Evolutionary conservation across 2,797 vertebrate genomes (phyloP).

Genomic region (Clarias platycephalus): DNA sequence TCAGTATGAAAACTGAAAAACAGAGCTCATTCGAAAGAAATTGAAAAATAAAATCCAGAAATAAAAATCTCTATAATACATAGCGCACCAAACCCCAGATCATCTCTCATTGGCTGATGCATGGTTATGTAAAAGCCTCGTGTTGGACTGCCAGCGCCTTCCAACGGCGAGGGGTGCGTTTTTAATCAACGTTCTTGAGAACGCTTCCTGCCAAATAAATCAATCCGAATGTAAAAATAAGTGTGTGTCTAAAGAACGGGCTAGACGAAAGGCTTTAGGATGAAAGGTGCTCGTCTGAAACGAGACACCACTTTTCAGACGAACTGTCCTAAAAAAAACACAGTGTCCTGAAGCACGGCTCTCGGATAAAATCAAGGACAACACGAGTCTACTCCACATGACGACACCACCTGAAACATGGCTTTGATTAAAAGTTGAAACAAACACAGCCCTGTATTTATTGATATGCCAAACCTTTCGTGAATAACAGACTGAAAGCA

Average conservation of each 20-base stretch:
- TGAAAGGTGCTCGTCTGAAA: not conserved
- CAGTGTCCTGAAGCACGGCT: not conserved
- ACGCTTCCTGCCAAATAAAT: not conserved
- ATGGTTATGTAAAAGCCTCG: not conserved
- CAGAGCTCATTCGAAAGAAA: not conserved
- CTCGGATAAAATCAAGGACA: not conserved
- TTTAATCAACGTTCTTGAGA: too few relatives aligned
- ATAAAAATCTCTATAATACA: not conserved
- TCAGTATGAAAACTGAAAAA: not conserved
- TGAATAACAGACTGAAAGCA: not conserved
- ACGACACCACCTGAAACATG: not conserved
- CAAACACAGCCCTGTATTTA: not conserved
- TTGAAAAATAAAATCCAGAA: not conserved
- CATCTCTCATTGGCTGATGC: not conserved
- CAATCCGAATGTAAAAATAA: not conserved
- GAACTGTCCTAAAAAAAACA: not conserved
- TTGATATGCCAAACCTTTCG: not conserved
- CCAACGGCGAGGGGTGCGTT: not conserved
- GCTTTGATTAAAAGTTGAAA: not conserved
- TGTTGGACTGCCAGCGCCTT: not conserved
- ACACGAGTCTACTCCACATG: not conserved
- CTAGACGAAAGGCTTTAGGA: not conserved
- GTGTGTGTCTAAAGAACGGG: not conserved
- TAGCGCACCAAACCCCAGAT: not conserved
- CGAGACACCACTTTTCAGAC: not conserved